Percentiles rank a stretch among this genome's conserved stretches.
Evolutionary conservation across 2,113 vertebrate genomes (phyloP).

Genomic region (Tyto alba): DNA sequence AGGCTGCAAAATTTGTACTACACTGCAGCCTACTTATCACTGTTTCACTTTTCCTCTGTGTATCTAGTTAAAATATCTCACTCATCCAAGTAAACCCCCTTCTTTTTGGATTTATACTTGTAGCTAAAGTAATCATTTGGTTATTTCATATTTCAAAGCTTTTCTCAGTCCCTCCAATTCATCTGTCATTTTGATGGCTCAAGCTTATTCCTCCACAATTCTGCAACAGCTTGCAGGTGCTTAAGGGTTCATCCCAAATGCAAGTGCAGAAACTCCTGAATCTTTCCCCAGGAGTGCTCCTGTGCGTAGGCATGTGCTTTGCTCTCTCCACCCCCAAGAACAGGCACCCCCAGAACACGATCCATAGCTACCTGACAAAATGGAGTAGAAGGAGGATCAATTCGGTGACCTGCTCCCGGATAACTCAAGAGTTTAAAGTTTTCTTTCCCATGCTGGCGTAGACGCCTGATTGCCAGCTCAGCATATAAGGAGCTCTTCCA

Average conservation of each 20-base stretch:
- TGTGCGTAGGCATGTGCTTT: slow-evolving; percentile 69
- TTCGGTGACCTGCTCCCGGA: slow-evolving; percentile 67
- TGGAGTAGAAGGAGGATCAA: slow-evolving; percentile 65
- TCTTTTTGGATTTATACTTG: background rate
- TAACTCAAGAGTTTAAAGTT: slow-evolving; percentile 70
- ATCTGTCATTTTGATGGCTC: background rate
- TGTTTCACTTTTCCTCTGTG: background rate
- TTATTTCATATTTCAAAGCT: background rate
- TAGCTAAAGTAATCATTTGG: slow-evolving; percentile 7
- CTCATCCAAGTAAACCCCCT: background rate
- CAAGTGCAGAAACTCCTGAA: slow-evolving; percentile 68
- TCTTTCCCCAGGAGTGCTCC: slow-evolving; percentile 72
- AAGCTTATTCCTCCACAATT: slow-evolving; percentile 10
- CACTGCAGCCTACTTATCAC: background rate
- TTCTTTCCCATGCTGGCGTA: slow-evolving; percentile 59
- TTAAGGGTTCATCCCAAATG: slow-evolving; percentile 51
- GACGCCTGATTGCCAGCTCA: slow-evolving; percentile 45
- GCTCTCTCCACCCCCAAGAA: slow-evolving; percentile 59
- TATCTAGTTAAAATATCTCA: background rate
- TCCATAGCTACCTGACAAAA: slow-evolving; percentile 62
- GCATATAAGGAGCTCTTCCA: slow-evolving; percentile 74
- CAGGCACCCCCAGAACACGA: slow-evolving; percentile 61
- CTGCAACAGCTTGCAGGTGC: background rate
- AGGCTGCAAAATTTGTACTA: background rate
- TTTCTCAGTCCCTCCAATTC: slow-evolving; percentile 33